Conservation (phyloP, 2,888 invertebrate species). For the Yponomeuta sedellus region DNA sequence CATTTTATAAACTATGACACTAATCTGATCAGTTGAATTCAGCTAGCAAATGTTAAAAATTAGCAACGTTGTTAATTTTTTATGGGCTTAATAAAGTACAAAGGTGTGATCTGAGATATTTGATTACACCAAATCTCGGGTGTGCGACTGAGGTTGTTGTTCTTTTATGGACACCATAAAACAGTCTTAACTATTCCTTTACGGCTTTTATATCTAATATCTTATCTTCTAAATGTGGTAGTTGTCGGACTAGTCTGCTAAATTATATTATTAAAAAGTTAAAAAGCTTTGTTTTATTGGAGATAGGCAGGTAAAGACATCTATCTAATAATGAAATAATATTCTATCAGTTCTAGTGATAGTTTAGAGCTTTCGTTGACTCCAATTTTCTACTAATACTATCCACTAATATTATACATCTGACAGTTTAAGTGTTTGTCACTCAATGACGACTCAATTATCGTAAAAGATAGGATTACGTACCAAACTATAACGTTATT, state of each 20-base stretch:
- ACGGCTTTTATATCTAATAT: conserved; percentile 55
- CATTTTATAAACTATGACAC: conserved; percentile 1
- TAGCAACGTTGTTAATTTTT: conserved; percentile 33
- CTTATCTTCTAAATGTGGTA: conserved; percentile 58
- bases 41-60: conserved; percentile 29
- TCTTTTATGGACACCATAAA: conserved; percentile 57
- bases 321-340: too few species aligned
- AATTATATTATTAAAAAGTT: conserved; percentile 8
- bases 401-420: too few species aligned
- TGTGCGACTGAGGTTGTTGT: conserved; percentile 36
- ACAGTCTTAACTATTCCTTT: conserved; percentile 57
- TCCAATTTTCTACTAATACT: too few species aligned
- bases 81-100: conserved; percentile 33
- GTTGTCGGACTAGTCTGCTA: conserved; percentile 38
- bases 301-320: too few species aligned
- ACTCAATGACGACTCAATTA: too few species aligned
- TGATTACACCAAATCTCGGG: conserved; percentile 32
- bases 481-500: background rate
- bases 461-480: too few species aligned
- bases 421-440: too few species aligned
- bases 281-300: background rate
- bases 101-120: conserved; percentile 34
- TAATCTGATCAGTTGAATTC: conserved; percentile 22
- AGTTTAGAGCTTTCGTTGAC: too few species aligned
- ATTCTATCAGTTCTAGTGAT: background rate